Base-by-base conservation (phyloP, 2,113 vertebrate species). In the Nematolebias whitei region DNA sequence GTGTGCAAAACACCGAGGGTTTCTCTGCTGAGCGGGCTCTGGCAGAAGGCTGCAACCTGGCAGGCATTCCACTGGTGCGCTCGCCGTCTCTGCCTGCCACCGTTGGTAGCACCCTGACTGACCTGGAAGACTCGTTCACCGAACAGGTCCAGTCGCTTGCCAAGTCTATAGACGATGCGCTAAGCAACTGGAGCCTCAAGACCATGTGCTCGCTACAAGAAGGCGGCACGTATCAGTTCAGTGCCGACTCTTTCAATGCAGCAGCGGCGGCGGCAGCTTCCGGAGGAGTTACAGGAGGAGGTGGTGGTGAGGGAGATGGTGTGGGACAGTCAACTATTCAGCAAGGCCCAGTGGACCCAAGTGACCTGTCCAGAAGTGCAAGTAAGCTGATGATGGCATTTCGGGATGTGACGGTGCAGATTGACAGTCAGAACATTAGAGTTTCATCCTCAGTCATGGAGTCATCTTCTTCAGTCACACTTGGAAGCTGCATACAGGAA, bases 361-460 rank as follows among this genome's bases (percentile, higher is more conserved):
- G 93, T 12, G 91, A 93, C 32, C 65, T 96, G 53, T 88, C 96
- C 2, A 94, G 89, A 74, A 95, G 93, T 49, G 92, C 95, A 43
- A 93, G 97, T 85, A 98, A 98, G 59, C 91, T 99, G 70, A 96
- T 98, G 96, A 99, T 98, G 98, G 98, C 97, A 2, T 98, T 99
- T 89, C 92, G 96, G 57, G 97, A 98, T 1, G 98, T 99, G 80
- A 99, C 96, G 0, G 97, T 99, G 51, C 96, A 99, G 87, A 96
- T 99, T 0, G 97, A 98, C 87, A 97, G 90, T 84, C 95, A 97
- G 83, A 99, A 98, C 74, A 95, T 98, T 78, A 95, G 94, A 0
- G 92, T 98, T 67, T 98, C 98, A 12, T 98, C 98, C 0, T 95
- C 96, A 39, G 89, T 93, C 62, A 56, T 91, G 91, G 93, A 94